A percentile compares a stretch with the other conserved stretches of the same genome.
Evolutionary conservation across 2,888 invertebrate species (phyloP).

Genomic region (Anodontia alba): DNA sequence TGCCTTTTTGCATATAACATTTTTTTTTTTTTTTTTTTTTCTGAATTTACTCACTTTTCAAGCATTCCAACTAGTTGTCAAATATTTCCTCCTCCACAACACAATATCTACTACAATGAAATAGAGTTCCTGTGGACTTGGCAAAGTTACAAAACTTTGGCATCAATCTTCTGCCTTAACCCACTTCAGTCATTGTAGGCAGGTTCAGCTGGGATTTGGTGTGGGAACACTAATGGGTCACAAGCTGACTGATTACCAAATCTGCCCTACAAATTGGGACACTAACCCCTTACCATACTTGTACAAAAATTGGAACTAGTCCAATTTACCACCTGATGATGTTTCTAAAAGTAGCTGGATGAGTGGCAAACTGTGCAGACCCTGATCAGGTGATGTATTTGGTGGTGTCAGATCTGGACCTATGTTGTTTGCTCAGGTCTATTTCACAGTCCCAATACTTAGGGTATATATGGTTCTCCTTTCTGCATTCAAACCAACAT

Average conservation of each 20-base stretch:
- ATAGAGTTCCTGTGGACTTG: background rate
- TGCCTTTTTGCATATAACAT: too few species aligned
- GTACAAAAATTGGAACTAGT: too few species aligned
- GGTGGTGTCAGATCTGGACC: background rate
- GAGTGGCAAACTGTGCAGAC: background rate
- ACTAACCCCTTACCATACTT: too few species aligned
- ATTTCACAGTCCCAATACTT: too few species aligned
- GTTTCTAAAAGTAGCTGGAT: too few species aligned
- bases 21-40: background rate
- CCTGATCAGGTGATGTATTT: background rate
- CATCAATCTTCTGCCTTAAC: conserved; percentile 9
- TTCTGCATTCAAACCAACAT: too few species aligned
- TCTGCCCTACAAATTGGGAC: too few species aligned
- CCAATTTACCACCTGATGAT: too few species aligned
- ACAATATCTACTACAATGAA: conserved; percentile 13
- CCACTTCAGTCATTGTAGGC: background rate
- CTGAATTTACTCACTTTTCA: conserved; percentile 3
- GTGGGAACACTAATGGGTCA: too few species aligned
- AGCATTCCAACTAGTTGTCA: background rate
- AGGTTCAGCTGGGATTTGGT: background rate
- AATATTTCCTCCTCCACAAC: conserved; percentile 3
- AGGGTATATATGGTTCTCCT: too few species aligned
- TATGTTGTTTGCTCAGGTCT: too few species aligned
- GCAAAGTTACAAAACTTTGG: background rate
- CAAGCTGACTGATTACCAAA: too few species aligned